Evolutionary conservation across 2,797 vertebrate species (phyloP).

Genomic region (Hozukius guyotensis): DNA sequence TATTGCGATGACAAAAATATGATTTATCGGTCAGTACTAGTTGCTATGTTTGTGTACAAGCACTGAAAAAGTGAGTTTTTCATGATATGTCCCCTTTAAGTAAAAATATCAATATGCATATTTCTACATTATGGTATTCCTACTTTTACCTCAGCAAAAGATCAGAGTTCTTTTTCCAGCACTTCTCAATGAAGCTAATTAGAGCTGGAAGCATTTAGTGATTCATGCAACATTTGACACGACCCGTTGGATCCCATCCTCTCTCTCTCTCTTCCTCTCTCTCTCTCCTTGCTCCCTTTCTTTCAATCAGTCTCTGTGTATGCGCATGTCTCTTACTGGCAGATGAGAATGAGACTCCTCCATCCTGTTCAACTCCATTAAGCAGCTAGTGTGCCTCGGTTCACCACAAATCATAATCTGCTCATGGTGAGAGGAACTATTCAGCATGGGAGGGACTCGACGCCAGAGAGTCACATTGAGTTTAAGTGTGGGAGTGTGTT

Average conservation of each 20-base stretch:
- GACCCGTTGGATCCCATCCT: conserved; percentile 56
- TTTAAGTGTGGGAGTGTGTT: conserved; percentile 25
- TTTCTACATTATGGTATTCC: neutral
- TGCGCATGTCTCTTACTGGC: conserved; percentile 48
- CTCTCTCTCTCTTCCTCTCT: conserved; percentile 12
- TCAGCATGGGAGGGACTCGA: conserved; percentile 42
- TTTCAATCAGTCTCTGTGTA: conserved; percentile 38
- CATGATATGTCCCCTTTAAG: neutral
- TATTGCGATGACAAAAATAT: no score
- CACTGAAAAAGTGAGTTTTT: neutral
- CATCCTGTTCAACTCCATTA: conserved; percentile 75
- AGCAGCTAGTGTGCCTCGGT: conserved; percentile 71
- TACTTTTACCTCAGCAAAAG: neutral
- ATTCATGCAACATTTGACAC: conserved; percentile 75
- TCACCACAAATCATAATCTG: conserved; percentile 71
- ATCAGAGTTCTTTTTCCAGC: neutral
- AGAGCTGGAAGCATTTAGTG: conserved; percentile 72
- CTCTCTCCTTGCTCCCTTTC: conserved; percentile 12
- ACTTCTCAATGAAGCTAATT: conserved; percentile 70
- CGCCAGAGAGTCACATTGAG: conserved; percentile 43
- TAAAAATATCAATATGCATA: neutral
- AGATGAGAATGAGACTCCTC: conserved; percentile 61
- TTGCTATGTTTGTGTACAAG: neutral
- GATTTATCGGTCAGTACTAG: accelerated
- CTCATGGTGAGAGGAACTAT: conserved; percentile 50